Conservation (phyloP, 2,888 invertebrate genomes). For the Eupithecia inturbata region DNA sequence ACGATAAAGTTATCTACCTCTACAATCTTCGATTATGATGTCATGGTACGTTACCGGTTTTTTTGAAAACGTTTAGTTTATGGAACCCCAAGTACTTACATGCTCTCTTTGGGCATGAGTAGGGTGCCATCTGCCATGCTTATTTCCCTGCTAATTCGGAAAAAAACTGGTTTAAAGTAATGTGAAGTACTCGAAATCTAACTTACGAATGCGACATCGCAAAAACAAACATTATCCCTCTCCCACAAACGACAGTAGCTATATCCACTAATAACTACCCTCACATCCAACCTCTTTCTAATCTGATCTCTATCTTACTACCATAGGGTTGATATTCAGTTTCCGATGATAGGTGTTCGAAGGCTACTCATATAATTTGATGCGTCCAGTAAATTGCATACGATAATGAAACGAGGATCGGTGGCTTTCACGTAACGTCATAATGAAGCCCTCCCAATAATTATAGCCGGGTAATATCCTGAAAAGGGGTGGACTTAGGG, state of each 20-base stretch:
- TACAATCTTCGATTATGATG: conserved; percentile 8
- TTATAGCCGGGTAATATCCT: conserved; percentile 69
- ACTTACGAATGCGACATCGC: conserved; percentile 9
- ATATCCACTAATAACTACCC: conserved; percentile 43
- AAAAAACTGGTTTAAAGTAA: background rate
- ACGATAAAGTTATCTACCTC: conserved; percentile 21
- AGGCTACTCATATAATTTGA: conserved; percentile 59
- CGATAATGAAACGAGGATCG: conserved; percentile 59
- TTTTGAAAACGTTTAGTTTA: background rate
- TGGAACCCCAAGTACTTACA: background rate
- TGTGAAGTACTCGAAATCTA: background rate
- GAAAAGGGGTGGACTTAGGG: conserved; percentile 49
- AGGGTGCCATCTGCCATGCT: too few species aligned
- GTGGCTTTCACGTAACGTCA: conserved; percentile 74
- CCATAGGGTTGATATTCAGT: conserved; percentile 40
- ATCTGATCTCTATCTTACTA: conserved; percentile 46
- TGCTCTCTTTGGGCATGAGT: too few species aligned
- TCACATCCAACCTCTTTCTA: background rate
- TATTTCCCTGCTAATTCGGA: too few species aligned
- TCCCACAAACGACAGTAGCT: conserved; percentile 50
- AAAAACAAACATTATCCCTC: conserved; percentile 9
- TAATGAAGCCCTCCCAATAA: conserved; percentile 76
- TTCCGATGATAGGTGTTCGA: conserved; percentile 44
- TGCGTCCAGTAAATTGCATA: conserved; percentile 65
- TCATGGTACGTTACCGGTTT: conserved; percentile 4